Conservation (phyloP, 2,113 vertebrate genomes). For the Numenius arquata region DNA sequence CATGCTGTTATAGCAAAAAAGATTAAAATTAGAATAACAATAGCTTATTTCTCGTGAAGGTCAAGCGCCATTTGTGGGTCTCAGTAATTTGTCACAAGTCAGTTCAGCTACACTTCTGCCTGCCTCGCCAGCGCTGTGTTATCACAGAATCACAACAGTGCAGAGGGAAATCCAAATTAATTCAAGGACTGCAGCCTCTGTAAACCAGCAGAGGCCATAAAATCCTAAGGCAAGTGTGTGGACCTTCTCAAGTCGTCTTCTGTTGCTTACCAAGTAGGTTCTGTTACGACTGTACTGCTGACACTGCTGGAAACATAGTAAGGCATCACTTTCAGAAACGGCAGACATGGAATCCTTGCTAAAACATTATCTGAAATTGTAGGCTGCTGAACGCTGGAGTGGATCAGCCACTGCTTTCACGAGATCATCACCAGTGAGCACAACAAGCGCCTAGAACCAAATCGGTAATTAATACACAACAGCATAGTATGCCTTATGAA, state of each 20-base stretch:
- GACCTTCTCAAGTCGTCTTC: background rate
- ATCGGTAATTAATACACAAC: background rate
- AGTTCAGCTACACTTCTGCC: background rate
- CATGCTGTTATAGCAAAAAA: background rate
- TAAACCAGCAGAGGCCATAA: background rate
- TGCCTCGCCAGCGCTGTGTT: background rate
- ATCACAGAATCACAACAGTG: background rate
- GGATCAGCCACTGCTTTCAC: background rate
- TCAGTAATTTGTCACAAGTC: background rate
- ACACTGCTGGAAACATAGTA: background rate
- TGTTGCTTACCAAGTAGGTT: background rate
- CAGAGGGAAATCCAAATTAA: background rate
- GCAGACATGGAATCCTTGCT: background rate
- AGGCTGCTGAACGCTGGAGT: background rate
- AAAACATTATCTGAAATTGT: background rate
- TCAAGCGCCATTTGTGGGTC: background rate
- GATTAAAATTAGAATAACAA: background rate
- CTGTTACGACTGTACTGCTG: constrained; percentile 4
- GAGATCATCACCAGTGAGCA: background rate
- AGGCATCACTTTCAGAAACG: constrained; percentile 9
- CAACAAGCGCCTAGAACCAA: background rate
- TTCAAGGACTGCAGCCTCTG: background rate
- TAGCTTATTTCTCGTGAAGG: background rate
- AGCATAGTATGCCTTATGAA: background rate
- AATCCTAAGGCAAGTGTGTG: background rate